These are phyloP conservation scores for Sphecodes monilicornis DNA, from an alignment of 2,888 invertebrate species.

Conservation along the genomic window DNA sequence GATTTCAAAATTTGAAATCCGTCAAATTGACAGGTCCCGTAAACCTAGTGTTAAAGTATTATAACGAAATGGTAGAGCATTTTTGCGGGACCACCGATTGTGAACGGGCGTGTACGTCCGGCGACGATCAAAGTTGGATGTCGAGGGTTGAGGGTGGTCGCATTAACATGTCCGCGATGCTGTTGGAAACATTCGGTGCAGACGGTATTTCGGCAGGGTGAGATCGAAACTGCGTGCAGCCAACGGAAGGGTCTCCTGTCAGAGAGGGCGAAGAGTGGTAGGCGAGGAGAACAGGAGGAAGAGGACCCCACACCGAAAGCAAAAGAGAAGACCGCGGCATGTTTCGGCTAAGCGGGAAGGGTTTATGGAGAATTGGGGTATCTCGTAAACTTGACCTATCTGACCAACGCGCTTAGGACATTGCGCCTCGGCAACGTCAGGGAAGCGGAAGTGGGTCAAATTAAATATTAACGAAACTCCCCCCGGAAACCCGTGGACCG, in stretches of 20 bases:
- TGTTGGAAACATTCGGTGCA: conserved; percentile 69
- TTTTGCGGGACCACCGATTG: background rate
- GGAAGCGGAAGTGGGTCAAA: conserved; percentile 76
- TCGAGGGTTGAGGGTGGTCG: background rate
- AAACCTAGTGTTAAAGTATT: background rate
- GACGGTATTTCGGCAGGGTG: conserved; percentile 64
- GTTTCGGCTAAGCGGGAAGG: conserved; percentile 81
- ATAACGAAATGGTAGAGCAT: background rate
- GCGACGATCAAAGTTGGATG: background rate
- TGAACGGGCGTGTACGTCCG: background rate
- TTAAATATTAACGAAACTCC: conserved; percentile 59
- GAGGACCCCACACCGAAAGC: conserved; percentile 68
- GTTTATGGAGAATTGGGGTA: conserved; percentile 80
- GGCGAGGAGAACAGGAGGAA: conserved; percentile 58
- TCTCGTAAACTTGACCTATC: conserved; percentile 82
- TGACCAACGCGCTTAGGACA: conserved; percentile 72
- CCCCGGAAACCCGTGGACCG: background rate
- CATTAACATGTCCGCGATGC: conserved; percentile 45
- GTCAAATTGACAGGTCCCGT: too few species aligned
- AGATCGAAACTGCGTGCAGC: conserved; percentile 73
- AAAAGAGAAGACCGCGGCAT: conserved; percentile 77
- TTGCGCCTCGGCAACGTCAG: conserved; percentile 55
- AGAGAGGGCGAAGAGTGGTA: conserved; percentile 56
- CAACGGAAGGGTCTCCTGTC: conserved; percentile 73
- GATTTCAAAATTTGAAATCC: too few species aligned